Conservation (phyloP, 2,113 vertebrate species). For the Colius striatus region DNA sequence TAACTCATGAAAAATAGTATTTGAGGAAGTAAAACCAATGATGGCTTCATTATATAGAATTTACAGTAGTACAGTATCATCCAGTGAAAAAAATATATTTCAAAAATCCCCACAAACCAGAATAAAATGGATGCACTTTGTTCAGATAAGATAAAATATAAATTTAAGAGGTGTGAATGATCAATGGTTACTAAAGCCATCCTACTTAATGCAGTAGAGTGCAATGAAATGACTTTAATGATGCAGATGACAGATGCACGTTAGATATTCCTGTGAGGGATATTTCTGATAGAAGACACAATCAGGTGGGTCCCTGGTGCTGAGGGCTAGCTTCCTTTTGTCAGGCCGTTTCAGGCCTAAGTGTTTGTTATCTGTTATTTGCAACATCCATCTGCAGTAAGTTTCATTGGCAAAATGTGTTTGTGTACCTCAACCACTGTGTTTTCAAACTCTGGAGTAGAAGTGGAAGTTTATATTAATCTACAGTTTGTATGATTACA, state of each 20-base stretch:
- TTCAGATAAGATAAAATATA: neutral
- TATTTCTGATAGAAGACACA: neutral
- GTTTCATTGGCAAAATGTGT: neutral
- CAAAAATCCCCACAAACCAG: rapidly evolving
- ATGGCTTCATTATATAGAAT: neutral
- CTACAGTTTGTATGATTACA: neutral
- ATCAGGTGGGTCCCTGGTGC: neutral
- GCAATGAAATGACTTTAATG: neutral
- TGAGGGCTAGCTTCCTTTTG: neutral
- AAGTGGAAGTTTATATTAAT: neutral
- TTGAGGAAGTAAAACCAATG: neutral
- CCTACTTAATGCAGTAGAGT: neutral
- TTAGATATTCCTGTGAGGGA: neutral
- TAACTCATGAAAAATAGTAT: neutral
- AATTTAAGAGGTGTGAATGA: neutral
- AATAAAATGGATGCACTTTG: neutral
- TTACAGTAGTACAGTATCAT: neutral
- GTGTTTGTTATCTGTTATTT: neutral
- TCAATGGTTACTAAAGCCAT: neutral
- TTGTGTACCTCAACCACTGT: neutral
- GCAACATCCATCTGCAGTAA: neutral
- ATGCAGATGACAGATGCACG: rapidly evolving
- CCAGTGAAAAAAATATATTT: neutral
- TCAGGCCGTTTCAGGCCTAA: neutral
- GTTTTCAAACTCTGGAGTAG: neutral